phyloP scores from a whole-genome alignment of 2,888 invertebrate genomes.

The Euplagia quadripunctaria region DNA sequence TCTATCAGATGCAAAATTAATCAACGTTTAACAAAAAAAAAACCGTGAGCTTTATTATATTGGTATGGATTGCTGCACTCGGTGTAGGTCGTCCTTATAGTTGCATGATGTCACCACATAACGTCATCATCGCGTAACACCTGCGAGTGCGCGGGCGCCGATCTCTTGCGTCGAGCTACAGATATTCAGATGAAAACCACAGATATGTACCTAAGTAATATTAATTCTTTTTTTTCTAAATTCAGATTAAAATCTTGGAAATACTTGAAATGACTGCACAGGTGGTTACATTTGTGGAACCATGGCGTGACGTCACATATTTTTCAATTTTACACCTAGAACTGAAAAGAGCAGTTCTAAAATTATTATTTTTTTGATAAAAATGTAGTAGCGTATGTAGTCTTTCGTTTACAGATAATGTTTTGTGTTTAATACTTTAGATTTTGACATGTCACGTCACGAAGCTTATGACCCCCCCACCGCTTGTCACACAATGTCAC shows the following conservation, averaged over 20 bases:
- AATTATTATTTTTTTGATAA: too few species aligned
- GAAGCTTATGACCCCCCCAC: too few species aligned
- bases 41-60: background rate
- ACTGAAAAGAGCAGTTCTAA: too few species aligned
- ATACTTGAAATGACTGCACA: background rate
- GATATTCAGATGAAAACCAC: background rate
- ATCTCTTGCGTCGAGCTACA: constrained; percentile 1
- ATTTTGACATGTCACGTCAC: too few species aligned
- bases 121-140: constrained; percentile 44
- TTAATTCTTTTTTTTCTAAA: background rate
- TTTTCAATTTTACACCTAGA: too few species aligned
- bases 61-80: background rate
- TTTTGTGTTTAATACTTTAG: too few species aligned
- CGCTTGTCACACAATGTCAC: too few species aligned
- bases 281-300: too few species aligned
- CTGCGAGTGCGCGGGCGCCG: constrained; percentile 35
- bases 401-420: too few species aligned
- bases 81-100: constrained; percentile 43
- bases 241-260: background rate
- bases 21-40: background rate
- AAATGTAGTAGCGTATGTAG: too few species aligned
- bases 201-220: background rate
- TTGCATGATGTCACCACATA: constrained; percentile 50
- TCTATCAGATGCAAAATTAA: background rate
- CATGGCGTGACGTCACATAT: too few species aligned